Conservation (phyloP, 1,140 invertebrate species). For the Musca domestica region DNA sequence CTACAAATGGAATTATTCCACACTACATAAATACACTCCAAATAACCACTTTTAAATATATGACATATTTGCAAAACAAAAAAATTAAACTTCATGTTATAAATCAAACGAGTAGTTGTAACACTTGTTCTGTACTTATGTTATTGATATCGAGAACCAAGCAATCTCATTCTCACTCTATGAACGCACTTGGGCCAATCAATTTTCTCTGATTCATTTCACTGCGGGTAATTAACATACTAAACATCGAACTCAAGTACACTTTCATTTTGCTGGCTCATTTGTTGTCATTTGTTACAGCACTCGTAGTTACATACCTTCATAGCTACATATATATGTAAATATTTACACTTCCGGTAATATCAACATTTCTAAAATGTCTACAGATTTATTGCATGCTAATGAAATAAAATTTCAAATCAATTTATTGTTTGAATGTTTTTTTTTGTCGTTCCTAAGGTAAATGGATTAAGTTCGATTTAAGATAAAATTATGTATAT, state of each 20-base stretch:
- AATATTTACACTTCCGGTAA: not conserved
- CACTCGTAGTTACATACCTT: not conserved
- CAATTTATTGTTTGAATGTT: not conserved
- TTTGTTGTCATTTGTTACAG: not conserved
- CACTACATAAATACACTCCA: too few species aligned
- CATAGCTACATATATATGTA: not conserved
- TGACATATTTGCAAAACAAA: too few species aligned
- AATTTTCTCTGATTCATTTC: not conserved
- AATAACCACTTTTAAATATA: too few species aligned
- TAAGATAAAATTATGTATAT: too few species aligned
- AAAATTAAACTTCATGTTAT: too few species aligned
- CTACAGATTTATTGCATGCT: not conserved
- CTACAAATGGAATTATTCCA: too few species aligned
- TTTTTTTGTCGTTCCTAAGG: too few species aligned
- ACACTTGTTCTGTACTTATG: too few species aligned
- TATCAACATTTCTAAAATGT: not conserved
- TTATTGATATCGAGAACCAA: not conserved
- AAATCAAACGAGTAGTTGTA: too few species aligned
- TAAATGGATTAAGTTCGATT: too few species aligned
- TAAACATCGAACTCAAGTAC: constrained; percentile 9
- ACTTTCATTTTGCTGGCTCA: constrained; percentile 8
- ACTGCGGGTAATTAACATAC: constrained; percentile 1
- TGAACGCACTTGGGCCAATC: not conserved
- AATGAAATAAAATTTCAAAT: not conserved
- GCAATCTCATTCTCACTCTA: not conserved